Conservation (phyloP, 2,888 invertebrate species). For the Adela reaumurella region DNA sequence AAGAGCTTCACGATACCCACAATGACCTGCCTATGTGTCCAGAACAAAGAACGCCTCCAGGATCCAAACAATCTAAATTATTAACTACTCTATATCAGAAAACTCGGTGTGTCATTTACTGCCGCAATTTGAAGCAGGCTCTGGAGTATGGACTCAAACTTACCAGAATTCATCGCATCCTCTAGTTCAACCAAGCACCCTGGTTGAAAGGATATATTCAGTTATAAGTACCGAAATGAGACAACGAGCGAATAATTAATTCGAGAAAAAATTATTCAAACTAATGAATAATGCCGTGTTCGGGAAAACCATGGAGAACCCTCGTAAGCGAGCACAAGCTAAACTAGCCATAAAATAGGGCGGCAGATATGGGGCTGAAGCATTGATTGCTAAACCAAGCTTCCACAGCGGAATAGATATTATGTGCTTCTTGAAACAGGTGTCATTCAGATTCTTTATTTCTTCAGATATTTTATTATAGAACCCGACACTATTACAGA, state of each 20-base stretch:
- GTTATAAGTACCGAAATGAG: conserved; percentile 21
- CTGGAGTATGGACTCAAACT: conserved; percentile 12
- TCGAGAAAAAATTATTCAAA: too few relatives aligned
- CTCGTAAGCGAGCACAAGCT: conserved; percentile 11
- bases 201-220: conserved; percentile 18
- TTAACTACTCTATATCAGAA: conserved; percentile 10
- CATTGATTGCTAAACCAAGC: too few relatives aligned
- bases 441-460: too few relatives aligned
- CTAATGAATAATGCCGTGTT: too few relatives aligned
- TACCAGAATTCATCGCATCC: neutral
- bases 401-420: too few relatives aligned
- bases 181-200: neutral
- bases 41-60: neutral
- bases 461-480: too few relatives aligned
- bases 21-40: conserved; percentile 3
- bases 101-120: conserved; percentile 14
- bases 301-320: too few relatives aligned
- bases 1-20: neutral
- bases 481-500: too few relatives aligned
- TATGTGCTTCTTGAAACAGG: too few relatives aligned
- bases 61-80: conserved; percentile 6
- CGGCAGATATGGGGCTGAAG: too few relatives aligned
- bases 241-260: too few relatives aligned
- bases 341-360: conserved; percentile 15
- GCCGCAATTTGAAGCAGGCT: conserved; percentile 14